phyloP scores from a whole-genome alignment of 2,888 invertebrate species.

The Scaptomyza polygonia region DNA sequence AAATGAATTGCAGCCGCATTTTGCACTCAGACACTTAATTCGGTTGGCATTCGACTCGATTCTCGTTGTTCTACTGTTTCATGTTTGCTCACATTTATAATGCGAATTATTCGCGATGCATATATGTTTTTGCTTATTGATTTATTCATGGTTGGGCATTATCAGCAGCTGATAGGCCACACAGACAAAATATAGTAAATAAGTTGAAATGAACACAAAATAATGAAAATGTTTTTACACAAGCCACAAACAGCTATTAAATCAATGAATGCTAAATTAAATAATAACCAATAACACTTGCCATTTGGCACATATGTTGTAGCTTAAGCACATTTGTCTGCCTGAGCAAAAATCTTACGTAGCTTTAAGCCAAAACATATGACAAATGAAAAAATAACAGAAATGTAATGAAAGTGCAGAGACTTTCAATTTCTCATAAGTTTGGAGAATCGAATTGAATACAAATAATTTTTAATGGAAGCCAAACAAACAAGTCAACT shows the following conservation, averaged over 20 bases:
- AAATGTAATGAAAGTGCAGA: slow-evolving; percentile 1
- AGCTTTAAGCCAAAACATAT: slow-evolving; percentile 15
- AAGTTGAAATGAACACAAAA: slow-evolving; percentile 39
- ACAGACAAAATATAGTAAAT: slow-evolving; percentile 14
- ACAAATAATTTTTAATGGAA: slow-evolving; percentile 26
- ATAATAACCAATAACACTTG: slow-evolving; percentile 28
- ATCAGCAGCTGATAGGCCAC: slow-evolving; percentile 54
- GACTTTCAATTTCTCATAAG: neutral
- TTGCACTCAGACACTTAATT: slow-evolving; percentile 21
- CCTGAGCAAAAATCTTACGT: slow-evolving; percentile 10
- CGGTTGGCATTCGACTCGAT: slow-evolving; percentile 10
- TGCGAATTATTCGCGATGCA: slow-evolving; percentile 22
- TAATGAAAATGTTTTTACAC: slow-evolving; percentile 23
- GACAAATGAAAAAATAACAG: slow-evolving; percentile 1
- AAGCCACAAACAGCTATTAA: slow-evolving; percentile 38
- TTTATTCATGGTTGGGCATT: slow-evolving; percentile 38
- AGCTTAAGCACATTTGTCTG: neutral
- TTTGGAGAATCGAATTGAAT: neutral
- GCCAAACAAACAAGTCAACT: slow-evolving; percentile 18
- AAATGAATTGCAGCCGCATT: slow-evolving; percentile 47
- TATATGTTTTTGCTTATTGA: slow-evolving; percentile 31
- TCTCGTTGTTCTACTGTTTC: slow-evolving; percentile 29
- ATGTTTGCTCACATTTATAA: slow-evolving; percentile 32
- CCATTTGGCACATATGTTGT: slow-evolving; percentile 12
- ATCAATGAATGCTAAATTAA: slow-evolving; percentile 41